Evolutionary conservation across 2,113 vertebrate species (phyloP), one percentile per base, ranked within the genome.

Genomic region (Litocranius walleri): DNA sequence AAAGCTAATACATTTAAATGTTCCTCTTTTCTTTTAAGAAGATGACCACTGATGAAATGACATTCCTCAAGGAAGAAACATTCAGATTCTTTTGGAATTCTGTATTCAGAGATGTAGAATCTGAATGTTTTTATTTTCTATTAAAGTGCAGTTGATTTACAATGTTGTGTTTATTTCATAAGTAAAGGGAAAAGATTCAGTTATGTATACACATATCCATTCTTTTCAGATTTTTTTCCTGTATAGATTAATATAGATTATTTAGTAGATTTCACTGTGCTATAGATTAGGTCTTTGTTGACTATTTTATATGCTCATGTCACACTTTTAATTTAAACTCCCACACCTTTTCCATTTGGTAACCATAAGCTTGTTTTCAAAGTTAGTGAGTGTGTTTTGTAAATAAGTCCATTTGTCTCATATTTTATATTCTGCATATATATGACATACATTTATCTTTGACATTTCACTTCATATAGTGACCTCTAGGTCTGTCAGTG

Each of bases 1-100:
- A 19, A 90, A 54, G 11, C 6, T 90, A 78, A 19, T 87, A 3
- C 3, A 90, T 21, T 84, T 74, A 89, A 61, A 6, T 67, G 90
- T 90, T 40, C 7, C 50, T 82, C 19, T 90, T 78, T 93, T 61
- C 2, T 96, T 90, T 97, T 56, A 78, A 95, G 29, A 92, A 90
- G 91, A 3, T 80, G 5, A 81, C 91, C 40, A 74, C 7, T 74
- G 56, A 74, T 83, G 14, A 93, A 94, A 52, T 82, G 4, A 48
- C 86, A 86, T 33, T 77, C 30, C 40, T 77, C n/a, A 88, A 93
- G 91, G 13, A 88, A 59, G 33, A 78, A 86, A 52, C 16, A 30
- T 85, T 89, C 27, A 95, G 8, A 77, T 16, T 92, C 12, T 36
- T 92, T 82, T 92, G 48, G 25, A 85, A 40, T 71, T 71, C 10